Conservation (phyloP, 1,140 invertebrate species). For the Solenopsis fugax region DNA sequence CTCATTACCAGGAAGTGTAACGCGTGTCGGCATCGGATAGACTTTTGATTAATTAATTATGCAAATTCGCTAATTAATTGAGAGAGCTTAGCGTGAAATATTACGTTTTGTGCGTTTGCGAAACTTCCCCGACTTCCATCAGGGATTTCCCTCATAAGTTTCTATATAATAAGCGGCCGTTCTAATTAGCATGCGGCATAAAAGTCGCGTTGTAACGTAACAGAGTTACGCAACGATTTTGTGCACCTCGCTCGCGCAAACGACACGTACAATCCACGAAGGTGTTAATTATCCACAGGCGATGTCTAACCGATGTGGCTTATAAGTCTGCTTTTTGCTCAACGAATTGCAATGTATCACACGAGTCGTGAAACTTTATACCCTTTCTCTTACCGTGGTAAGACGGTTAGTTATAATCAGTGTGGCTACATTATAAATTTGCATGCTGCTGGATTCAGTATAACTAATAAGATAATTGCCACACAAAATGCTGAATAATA, state of each 20-base stretch:
- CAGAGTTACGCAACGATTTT: constrained; percentile 63
- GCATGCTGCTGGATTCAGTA: constrained; percentile 13
- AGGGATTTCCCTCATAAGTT: constrained; percentile 42
- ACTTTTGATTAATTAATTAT: constrained; percentile 64
- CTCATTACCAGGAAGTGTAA: constrained; percentile 55
- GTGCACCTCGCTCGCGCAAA: constrained; percentile 45
- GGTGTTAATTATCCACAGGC: constrained; percentile 70
- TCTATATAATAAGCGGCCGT: constrained; percentile 48
- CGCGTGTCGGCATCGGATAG: constrained; percentile 37
- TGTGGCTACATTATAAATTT: constrained; percentile 19
- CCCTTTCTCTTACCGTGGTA: not conserved
- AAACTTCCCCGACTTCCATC: constrained; percentile 42
- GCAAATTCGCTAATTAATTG: constrained; percentile 60
- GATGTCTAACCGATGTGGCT: constrained; percentile 45
- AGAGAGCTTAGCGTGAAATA: constrained; percentile 59
- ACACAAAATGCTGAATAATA: not conserved
- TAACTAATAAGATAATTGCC: constrained; percentile 19
- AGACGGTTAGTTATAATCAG: constrained; percentile 42
- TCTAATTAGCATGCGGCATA: constrained; percentile 71
- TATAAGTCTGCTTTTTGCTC: constrained; percentile 30
- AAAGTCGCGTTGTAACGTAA: constrained; percentile 63
- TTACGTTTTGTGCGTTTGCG: constrained; percentile 53
- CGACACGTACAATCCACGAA: constrained; percentile 50
- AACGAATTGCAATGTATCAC: constrained; percentile 7
- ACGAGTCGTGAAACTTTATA: constrained; percentile 36